These are phyloP conservation scores for Sminthurides aquaticus DNA, from an alignment of 2,888 invertebrate species.

Conservation along the genomic window DNA sequence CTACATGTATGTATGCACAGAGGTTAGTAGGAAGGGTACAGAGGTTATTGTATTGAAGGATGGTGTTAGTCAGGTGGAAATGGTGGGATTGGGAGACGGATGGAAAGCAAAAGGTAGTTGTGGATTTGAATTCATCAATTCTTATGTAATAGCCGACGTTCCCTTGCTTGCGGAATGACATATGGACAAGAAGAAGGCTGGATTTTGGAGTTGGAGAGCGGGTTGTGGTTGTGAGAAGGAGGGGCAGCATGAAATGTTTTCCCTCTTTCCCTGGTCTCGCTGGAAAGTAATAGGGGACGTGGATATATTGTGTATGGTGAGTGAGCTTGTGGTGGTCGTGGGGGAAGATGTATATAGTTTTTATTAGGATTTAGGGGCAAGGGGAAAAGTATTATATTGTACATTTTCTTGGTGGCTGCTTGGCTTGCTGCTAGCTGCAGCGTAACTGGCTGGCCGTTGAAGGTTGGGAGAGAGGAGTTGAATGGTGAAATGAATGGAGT, in stretches of 20 bases:
- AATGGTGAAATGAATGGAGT: slow-evolving; percentile 22
- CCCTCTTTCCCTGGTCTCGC: no score
- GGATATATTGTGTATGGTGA: not conserved
- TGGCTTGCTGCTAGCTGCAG: no score
- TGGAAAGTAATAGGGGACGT: not conserved
- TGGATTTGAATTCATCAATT: not conserved
- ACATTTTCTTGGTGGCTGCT: no score
- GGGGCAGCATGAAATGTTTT: not conserved
- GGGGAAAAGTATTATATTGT: not conserved
- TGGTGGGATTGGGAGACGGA: not conserved
- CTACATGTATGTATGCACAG: not conserved
- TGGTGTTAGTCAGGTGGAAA: no score
- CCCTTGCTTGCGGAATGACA: not conserved
- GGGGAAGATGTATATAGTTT: no score
- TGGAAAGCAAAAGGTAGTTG: no score
- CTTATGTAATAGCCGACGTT: not conserved
- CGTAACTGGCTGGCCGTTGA: slow-evolving; percentile 16
- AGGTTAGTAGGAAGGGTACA: not conserved
- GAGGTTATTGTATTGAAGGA: no score
- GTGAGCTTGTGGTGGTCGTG: not conserved
- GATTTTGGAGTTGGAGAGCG: not conserved
- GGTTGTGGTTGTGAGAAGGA: not conserved
- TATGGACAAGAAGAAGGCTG: not conserved
- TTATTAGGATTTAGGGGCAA: no score
- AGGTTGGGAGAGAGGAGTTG: slow-evolving; percentile 16